A percentile compares a stretch with the other conserved stretches of the same genome.
These are phyloP conservation scores for Rhadinocentrus ornatus DNA, from an alignment of 2,797 vertebrate species.

Conservation along the genomic window DNA sequence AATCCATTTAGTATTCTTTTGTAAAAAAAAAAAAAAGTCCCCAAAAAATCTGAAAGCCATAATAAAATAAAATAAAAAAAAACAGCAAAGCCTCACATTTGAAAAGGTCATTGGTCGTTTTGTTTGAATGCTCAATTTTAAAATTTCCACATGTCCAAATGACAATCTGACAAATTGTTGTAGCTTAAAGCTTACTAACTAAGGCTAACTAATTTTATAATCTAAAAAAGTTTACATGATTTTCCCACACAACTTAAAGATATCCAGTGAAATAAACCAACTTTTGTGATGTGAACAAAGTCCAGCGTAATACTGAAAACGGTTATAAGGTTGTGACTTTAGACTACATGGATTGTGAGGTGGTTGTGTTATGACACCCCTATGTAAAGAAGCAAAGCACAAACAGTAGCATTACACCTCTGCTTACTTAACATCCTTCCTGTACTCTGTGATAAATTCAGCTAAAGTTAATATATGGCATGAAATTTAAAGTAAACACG, in stretches of 20 bases:
- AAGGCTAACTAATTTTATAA: not conserved
- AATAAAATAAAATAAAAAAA: no score
- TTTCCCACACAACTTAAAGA: no score
- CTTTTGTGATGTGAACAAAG: not conserved
- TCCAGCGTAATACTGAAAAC: not conserved
- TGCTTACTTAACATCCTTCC: constrained; percentile 3
- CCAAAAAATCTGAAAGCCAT: not conserved
- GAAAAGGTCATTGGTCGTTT: no score
- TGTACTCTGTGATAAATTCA: constrained; percentile 26
- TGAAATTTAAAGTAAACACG: constrained; percentile 41
- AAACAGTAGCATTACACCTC: not conserved
- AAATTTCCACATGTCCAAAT: no score
- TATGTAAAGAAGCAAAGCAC: not conserved
- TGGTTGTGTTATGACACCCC: constrained; percentile 2
- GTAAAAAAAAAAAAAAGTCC: not conserved
- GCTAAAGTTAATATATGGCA: constrained; percentile 3
- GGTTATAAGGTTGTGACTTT: not conserved
- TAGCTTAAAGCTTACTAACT: not conserved
- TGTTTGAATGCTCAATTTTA: no score
- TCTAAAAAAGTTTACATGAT: not conserved
- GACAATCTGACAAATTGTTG: no score
- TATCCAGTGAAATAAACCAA: not conserved
- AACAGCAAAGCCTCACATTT: no score
- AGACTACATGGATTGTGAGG: not conserved
- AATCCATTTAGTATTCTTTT: not conserved